Conservation (phyloP, 2,113 vertebrate species). For the Myxocyprinus asiaticus region DNA sequence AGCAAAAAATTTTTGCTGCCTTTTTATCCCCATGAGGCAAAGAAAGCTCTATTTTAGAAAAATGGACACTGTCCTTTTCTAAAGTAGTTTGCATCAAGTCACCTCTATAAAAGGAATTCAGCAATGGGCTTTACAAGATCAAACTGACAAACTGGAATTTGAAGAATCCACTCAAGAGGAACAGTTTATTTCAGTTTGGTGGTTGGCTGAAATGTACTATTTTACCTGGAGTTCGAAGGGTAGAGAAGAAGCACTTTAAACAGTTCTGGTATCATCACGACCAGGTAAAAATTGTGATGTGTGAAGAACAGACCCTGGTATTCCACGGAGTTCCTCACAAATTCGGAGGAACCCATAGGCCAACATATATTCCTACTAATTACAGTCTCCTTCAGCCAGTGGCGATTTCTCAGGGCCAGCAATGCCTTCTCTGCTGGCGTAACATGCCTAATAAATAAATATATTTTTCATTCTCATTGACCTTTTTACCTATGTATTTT, state of each 20-base stretch:
- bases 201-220: constrained; percentile 13
- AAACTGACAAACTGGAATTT: constrained; percentile 31
- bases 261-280: neutral
- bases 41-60: constrained; percentile 24
- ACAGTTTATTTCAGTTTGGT: constrained; percentile 29
- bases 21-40: constrained; percentile 13
- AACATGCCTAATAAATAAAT: too few relatives aligned
- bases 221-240: constrained; percentile 5
- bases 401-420: too few relatives aligned
- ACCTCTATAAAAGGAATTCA: constrained; percentile 39
- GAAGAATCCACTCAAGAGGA: constrained; percentile 26
- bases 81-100: constrained; percentile 36
- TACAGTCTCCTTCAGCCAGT: neutral
- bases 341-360: neutral
- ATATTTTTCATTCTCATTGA: too few relatives aligned
- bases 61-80: constrained; percentile 21
- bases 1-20: neutral
- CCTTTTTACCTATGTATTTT: too few relatives aligned
- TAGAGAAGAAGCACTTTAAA: constrained; percentile 4
- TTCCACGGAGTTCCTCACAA: neutral
- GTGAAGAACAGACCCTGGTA: neutral
- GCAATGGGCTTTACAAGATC: constrained; percentile 33
- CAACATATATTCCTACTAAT: neutral
- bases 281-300: neutral
- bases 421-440: too few relatives aligned